Evolutionary conservation across 2,797 vertebrate species (phyloP).

Genomic region (Rachycentron canadum): DNA sequence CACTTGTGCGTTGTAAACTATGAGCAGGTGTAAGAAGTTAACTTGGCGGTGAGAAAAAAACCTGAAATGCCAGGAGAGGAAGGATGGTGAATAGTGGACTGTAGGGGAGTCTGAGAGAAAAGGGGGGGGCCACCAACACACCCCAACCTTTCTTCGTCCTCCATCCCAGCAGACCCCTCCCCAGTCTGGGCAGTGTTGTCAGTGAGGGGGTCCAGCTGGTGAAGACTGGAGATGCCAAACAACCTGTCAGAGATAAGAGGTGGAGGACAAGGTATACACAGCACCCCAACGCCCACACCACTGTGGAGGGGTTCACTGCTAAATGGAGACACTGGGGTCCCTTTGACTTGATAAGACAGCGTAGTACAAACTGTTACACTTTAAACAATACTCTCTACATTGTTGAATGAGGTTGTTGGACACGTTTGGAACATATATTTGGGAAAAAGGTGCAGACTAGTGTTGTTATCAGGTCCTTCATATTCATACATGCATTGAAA

Average conservation of each 20-base stretch:
- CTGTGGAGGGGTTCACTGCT: slow-evolving; percentile 29
- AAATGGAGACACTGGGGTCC: slow-evolving; percentile 41
- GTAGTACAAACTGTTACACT: slow-evolving; percentile 40
- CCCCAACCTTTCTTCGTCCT: slow-evolving; percentile 61
- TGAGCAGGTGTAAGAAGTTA: slow-evolving; percentile 58
- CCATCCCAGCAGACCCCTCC: slow-evolving; percentile 54
- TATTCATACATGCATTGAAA: slow-evolving; percentile 51
- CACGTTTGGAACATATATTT: slow-evolving; percentile 20
- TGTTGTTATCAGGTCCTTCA: slow-evolving; percentile 64
- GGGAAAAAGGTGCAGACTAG: slow-evolving; percentile 18
- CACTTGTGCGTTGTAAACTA: slow-evolving; percentile 27
- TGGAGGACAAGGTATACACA: slow-evolving; percentile 74
- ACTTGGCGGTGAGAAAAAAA: slow-evolving; percentile 36
- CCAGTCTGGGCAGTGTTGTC: slow-evolving; percentile 73
- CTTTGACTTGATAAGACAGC: slow-evolving; percentile 44
- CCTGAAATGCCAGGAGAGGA: slow-evolving; percentile 23
- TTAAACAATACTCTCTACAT: slow-evolving; percentile 31
- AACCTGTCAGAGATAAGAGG: slow-evolving; percentile 86
- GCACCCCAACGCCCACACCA: slow-evolving; percentile 55
- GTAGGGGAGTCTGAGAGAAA: slow-evolving; percentile 8
- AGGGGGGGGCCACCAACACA: slow-evolving; percentile 53
- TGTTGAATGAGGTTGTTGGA: slow-evolving; percentile 22
- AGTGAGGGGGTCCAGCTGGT: slow-evolving; percentile 83
- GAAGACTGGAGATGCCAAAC: slow-evolving; percentile 82
- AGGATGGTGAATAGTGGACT: not conserved